Base-by-base conservation (phyloP, 2,797 vertebrate species). In the Dipus sagitta region DNA sequence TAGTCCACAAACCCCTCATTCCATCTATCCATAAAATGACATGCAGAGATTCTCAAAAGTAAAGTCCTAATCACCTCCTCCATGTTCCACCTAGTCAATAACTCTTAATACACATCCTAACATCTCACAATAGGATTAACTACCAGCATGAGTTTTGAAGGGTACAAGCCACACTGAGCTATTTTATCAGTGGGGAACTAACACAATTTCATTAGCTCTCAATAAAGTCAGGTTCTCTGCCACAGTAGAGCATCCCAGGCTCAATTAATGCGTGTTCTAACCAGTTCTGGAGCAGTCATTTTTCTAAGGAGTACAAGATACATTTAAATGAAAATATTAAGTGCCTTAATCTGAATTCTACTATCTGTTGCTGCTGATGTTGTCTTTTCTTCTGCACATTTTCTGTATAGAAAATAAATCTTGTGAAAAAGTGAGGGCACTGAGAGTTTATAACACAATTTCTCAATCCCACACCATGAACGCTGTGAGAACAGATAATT, bases 291-390 rank as follows among this genome's bases (percentile, higher is more conserved):
- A 34, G 60, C 80, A 80, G 64, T 21, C n/a, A 58, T 71, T 84
- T 84, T n/a, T 91, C 34, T 21, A 58, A 34, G 26, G 32, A 72
- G 30, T 38, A 26, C 42, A 93, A 68, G 64, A 85, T 94, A 32
- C 67, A 91, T 85, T 96, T 34, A 72, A 42, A 67, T 92, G 54
- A 93, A 88, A 93, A 86, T n/a, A 52, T 17, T 86, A 79, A 24
- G 28, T 24, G 21, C 7, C 9, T 28, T 1, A 21, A 20, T 76
- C 78, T 82, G 52, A 28, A 62, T 80, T 23, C 58, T 58, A 26
- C 21, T 18, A 11, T 72, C 62, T 52, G 54, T 72, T 67, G 18
- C 47, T 86, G 28, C 13, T 58, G 8, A 21, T 6, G 12, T 68
- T 77, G 5, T 77, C 34, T 75, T 86, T 88, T 6, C 79, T 85